Percentiles rank a stretch among this genome's conserved stretches.
These are phyloP conservation scores for Keiferia lycopersicella DNA, from an alignment of 2,888 invertebrate genomes.

Conservation along the genomic window DNA sequence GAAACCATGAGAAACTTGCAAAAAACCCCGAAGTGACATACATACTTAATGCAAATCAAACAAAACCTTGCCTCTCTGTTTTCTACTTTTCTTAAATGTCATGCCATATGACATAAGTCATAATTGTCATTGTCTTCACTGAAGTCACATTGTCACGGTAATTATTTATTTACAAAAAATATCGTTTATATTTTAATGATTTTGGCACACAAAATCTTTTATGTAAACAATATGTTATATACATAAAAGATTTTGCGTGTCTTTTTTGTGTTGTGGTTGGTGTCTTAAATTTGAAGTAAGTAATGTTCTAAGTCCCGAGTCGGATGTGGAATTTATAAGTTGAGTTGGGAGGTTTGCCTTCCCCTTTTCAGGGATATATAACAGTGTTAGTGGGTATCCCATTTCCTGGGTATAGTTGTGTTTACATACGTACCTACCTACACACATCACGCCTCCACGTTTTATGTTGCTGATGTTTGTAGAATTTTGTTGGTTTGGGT, in stretches of 20 bases:
- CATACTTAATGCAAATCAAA: background rate
- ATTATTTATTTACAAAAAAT: slow-evolving; percentile 18
- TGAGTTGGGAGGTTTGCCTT: too few relatives aligned
- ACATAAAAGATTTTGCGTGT: slow-evolving; percentile 18
- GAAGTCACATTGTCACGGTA: slow-evolving; percentile 15
- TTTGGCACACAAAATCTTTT: slow-evolving; percentile 15
- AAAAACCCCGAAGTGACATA: background rate
- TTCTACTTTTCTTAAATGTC: background rate
- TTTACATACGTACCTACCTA: too few relatives aligned
- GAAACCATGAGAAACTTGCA: too few relatives aligned
- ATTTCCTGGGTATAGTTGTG: too few relatives aligned
- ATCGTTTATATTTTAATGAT: background rate
- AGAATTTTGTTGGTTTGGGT: too few relatives aligned
- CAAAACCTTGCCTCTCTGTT: background rate
- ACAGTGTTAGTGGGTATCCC: too few relatives aligned
- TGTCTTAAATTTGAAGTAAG: background rate
- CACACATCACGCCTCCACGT: too few relatives aligned
- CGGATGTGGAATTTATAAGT: too few relatives aligned
- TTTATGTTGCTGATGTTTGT: too few relatives aligned
- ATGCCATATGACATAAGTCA: slow-evolving; percentile 8
- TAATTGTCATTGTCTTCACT: slow-evolving; percentile 11
- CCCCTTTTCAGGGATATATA: too few relatives aligned
- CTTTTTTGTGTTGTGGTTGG: background rate
- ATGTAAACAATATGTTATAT: background rate
- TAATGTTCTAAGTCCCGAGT: too few relatives aligned